Conservation (phyloP, 2,113 vertebrate species). For the Sitta europaea region DNA sequence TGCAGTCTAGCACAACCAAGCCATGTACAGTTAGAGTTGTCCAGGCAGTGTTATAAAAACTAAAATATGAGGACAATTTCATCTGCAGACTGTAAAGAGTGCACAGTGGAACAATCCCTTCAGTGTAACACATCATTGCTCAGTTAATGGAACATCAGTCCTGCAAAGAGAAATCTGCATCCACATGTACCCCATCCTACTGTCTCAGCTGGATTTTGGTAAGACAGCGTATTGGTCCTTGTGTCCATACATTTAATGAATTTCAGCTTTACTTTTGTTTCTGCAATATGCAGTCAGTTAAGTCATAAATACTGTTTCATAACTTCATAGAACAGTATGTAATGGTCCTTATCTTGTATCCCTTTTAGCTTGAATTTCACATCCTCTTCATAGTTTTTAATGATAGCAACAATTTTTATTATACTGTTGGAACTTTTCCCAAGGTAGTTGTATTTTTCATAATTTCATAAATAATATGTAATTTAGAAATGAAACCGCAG, state of each 20-base stretch:
- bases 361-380: neutral
- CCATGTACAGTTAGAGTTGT: neutral
- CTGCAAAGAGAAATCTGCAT: neutral
- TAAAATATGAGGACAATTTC: neutral
- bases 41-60: neutral
- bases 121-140: neutral
- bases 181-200: neutral
- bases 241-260: neutral
- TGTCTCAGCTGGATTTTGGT: neutral
- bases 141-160: neutral
- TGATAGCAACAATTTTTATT: neutral
- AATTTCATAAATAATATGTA: neutral
- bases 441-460: neutral
- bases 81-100: neutral
- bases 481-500: neutral
- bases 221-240: neutral
- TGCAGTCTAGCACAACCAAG: neutral
- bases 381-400: conserved; percentile 21
- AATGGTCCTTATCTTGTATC: neutral
- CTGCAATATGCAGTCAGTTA: neutral
- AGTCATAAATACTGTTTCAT: conserved; percentile 3
- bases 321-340: neutral
- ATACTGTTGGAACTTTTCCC: neutral
- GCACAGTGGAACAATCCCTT: neutral
- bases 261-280: neutral